A percentile compares a stretch with the other conserved stretches of the same genome.
phyloP scores from a whole-genome alignment of 2,797 vertebrate species.

The Cephalopachus bancanus region DNA sequence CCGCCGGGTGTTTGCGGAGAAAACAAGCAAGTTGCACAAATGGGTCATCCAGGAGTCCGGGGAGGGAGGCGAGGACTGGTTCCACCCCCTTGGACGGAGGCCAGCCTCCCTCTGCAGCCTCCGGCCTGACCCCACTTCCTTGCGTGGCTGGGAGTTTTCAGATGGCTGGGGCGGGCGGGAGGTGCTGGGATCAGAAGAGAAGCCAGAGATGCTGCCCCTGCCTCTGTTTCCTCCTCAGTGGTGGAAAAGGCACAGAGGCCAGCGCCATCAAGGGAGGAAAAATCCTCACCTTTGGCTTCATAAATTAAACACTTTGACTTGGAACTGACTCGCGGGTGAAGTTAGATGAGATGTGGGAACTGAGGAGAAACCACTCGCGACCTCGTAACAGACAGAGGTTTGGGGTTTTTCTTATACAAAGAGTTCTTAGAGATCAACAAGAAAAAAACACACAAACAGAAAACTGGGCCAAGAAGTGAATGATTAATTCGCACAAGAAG shows the following conservation, averaged over 20 bases:
- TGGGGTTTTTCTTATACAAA: background rate
- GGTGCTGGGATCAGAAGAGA: background rate
- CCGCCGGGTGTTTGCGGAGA: background rate
- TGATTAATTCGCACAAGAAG: background rate
- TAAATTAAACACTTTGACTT: background rate
- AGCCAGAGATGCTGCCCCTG: background rate
- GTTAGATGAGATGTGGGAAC: background rate
- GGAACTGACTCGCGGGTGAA: background rate
- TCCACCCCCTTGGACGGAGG: too few species aligned
- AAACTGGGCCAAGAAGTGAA: background rate
- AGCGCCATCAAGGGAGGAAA: background rate
- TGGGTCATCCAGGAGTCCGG: background rate
- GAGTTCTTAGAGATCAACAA: slow-evolving; percentile 38
- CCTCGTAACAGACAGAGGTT: background rate
- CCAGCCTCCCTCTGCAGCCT: too few species aligned
- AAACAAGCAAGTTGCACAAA: background rate
- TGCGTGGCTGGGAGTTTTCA: background rate
- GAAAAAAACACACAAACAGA: background rate
- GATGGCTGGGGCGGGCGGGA: background rate
- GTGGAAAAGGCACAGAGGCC: background rate
- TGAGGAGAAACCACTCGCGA: background rate
- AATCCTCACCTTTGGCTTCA: background rate
- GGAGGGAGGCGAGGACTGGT: background rate
- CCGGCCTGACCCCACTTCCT: too few species aligned
- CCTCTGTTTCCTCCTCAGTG: background rate